These are phyloP conservation scores for Nymphalis io DNA, from an alignment of 1,140 invertebrate genomes.

Conservation along the genomic window DNA sequence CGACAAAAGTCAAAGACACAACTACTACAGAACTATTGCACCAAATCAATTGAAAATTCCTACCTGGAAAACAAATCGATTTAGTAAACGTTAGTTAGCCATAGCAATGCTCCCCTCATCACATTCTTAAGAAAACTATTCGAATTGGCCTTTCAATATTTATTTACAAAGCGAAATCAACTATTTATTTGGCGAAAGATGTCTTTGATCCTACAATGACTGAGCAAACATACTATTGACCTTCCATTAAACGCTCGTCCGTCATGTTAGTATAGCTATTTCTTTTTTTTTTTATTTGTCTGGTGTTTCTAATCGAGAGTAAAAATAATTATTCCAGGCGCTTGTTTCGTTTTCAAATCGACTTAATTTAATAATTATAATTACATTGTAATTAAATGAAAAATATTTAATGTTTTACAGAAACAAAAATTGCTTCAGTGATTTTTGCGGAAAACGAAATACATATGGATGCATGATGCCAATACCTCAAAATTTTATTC, in stretches of 20 bases:
- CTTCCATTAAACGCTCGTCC: conserved; percentile 54
- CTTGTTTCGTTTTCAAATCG: too few relatives aligned
- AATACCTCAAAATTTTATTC: too few relatives aligned
- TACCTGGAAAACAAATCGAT: conserved; percentile 53
- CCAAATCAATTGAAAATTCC: conserved; percentile 19
- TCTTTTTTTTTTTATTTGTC: conserved; percentile 13
- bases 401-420: too few relatives aligned
- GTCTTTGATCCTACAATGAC: conserved; percentile 72
- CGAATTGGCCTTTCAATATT: conserved; percentile 58
- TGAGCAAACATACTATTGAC: conserved; percentile 68
- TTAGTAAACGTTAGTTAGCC: conserved; percentile 64
- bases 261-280: conserved; percentile 46
- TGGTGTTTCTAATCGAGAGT: too few relatives aligned
- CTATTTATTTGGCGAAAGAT: conserved; percentile 74
- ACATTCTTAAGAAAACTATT: conserved; percentile 68
- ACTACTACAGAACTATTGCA: neutral
- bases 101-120: conserved; percentile 48
- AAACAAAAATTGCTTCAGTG: too few relatives aligned
- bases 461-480: too few relatives aligned
- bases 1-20: too few relatives aligned
- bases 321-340: too few relatives aligned
- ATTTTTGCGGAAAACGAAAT: too few relatives aligned
- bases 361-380: too few relatives aligned
- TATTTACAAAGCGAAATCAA: conserved; percentile 76
- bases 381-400: too few relatives aligned